Percentiles rank a stretch among this genome's conserved stretches.
These are phyloP conservation scores for Dendronephthya gigantea DNA, from an alignment of 64 coral and sea anemone species.

Conservation along the genomic window DNA sequence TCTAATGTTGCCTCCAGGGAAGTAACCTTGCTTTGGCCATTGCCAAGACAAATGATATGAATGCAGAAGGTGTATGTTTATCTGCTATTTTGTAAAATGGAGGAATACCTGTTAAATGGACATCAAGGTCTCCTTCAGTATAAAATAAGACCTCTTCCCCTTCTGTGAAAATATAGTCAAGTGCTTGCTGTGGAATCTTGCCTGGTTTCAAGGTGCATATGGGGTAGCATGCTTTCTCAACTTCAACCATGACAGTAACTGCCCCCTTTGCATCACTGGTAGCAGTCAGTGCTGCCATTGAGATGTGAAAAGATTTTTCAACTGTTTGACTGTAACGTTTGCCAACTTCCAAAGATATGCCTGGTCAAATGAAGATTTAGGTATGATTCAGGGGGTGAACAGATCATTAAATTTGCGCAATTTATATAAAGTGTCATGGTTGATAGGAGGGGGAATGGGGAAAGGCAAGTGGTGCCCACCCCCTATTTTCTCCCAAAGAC, in stretches of 20 bases:
- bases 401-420: too few relatives aligned
- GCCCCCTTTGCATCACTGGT: conserved; percentile 47
- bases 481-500: too few relatives aligned
- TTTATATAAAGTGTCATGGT: too few relatives aligned
- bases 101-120: conserved; percentile 98
- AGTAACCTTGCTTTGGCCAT: too few relatives aligned
- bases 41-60: too few relatives aligned
- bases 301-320: conserved; percentile 93
- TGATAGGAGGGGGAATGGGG: too few relatives aligned
- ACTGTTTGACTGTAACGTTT: conserved; percentile 91
- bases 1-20: too few relatives aligned
- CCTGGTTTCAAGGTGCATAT: conserved; percentile 74
- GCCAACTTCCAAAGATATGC: conserved; percentile 80
- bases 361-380: conserved; percentile 46
- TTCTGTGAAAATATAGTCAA: conserved; percentile 91
- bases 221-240: conserved; percentile 86
- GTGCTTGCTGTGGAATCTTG: conserved; percentile 85
- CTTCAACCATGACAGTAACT: conserved; percentile 92
- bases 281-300: conserved; percentile 88
- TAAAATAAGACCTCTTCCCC: conserved; percentile 93
- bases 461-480: too few relatives aligned
- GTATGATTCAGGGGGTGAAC: too few relatives aligned
- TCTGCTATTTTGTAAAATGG: too few relatives aligned
- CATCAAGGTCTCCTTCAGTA: conserved; percentile 75
- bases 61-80: too few relatives aligned